Percentiles rank a stretch among this genome's conserved stretches.
These are phyloP conservation scores for Muricea muricata DNA, from an alignment of 92 coral and sea anemone species.

Conservation along the genomic window DNA sequence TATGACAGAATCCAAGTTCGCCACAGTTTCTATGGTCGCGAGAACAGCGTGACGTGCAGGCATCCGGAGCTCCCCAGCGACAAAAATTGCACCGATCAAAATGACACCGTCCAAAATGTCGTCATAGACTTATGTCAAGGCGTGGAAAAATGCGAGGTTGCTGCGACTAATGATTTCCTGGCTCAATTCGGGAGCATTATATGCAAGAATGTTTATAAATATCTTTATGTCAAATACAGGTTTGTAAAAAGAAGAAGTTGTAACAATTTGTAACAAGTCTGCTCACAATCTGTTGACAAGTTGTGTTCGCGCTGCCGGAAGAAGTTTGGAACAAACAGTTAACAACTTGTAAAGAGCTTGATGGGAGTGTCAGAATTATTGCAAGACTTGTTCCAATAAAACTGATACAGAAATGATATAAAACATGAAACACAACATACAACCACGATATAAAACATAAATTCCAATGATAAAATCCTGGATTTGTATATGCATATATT, in stretches of 20 bases:
- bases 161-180: constrained; percentile 80
- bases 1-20: constrained; percentile 70
- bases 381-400: too few relatives aligned
- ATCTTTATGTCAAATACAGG: constrained; percentile 87
- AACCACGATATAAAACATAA: too few relatives aligned
- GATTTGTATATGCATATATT: too few relatives aligned
- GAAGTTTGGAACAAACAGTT: too few relatives aligned
- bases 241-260: constrained; percentile 28
- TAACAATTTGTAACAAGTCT: not conserved
- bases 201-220: constrained; percentile 85
- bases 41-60: constrained; percentile 72
- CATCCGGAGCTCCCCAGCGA: constrained; percentile 70
- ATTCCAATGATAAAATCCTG: too few relatives aligned
- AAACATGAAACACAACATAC: too few relatives aligned
- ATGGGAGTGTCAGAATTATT: too few relatives aligned
- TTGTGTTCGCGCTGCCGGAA: not conserved
- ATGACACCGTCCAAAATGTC: constrained; percentile 35
- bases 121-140: constrained; percentile 85
- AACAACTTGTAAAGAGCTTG: too few relatives aligned
- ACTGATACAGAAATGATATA: too few relatives aligned
- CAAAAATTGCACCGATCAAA: constrained; percentile 46
- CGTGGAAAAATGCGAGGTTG: constrained; percentile 71
- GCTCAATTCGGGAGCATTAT: constrained; percentile 85
- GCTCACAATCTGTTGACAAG: not conserved
- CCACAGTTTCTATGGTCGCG: constrained; percentile 83